phyloP scores from a whole-genome alignment of 2,797 vertebrate species.

The Clarias laeviceps region DNA sequence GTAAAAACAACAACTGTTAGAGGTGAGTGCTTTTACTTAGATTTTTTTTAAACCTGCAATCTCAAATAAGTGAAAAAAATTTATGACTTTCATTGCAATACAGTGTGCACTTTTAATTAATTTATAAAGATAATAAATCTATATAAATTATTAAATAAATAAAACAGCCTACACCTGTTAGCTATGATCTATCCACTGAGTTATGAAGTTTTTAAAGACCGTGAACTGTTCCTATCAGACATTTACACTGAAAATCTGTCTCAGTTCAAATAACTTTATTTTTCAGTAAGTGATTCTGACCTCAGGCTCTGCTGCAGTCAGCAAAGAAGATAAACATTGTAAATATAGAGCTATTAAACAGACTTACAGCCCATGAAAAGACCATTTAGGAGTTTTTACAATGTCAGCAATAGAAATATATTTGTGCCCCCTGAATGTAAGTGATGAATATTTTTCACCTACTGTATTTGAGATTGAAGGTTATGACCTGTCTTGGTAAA shows the following conservation, averaged over 20 bases:
- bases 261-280: slow-evolving; percentile 29
- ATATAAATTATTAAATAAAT: too few relatives aligned
- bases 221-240: neutral
- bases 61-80: too few relatives aligned
- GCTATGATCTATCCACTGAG: neutral
- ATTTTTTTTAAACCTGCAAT: too few relatives aligned
- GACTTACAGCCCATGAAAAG: slow-evolving; percentile 18
- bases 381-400: slow-evolving; percentile 18
- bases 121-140: neutral
- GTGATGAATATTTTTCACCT: neutral
- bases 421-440: slow-evolving; percentile 5
- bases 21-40: too few relatives aligned
- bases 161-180: neutral
- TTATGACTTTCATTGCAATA: too few relatives aligned
- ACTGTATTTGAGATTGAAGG: neutral
- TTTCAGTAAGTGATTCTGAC: slow-evolving; percentile 16
- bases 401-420: slow-evolving; percentile 12
- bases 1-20: too few relatives aligned
- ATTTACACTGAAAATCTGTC: neutral
- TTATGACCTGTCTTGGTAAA: neutral
- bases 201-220: neutral
- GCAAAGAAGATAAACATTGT: slow-evolving; percentile 19
- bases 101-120: neutral
- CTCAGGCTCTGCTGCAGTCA: slow-evolving; percentile 18
- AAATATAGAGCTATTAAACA: slow-evolving; percentile 24